phyloP scores from a whole-genome alignment of 2,113 vertebrate species.

The Calyptomena viridis region DNA sequence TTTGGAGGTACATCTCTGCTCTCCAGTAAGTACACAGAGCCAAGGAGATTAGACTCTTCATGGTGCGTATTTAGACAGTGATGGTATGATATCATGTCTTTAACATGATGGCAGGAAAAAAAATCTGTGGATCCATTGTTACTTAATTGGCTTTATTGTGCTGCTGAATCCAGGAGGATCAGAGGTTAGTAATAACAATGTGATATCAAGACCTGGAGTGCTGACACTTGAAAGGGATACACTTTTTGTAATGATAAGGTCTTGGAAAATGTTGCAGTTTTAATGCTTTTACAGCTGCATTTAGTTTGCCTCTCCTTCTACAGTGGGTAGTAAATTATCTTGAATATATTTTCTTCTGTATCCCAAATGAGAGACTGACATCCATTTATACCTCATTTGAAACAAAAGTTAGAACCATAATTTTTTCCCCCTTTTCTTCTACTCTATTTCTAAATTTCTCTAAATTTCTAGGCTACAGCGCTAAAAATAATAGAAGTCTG shows the following conservation, averaged over 20 bases:
- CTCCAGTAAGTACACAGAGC: neutral
- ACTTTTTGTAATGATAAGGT: neutral
- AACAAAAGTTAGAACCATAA: neutral
- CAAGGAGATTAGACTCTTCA: neutral
- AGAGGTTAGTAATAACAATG: neutral
- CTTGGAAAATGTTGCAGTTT: constrained; percentile 11
- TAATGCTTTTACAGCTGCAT: constrained; percentile 2
- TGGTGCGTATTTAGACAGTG: neutral
- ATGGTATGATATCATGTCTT: neutral
- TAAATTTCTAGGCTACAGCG: neutral
- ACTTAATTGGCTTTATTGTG: neutral
- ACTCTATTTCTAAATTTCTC: neutral
- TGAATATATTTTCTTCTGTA: neutral
- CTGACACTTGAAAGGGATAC: neutral
- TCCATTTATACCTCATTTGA: neutral
- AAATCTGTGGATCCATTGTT: neutral
- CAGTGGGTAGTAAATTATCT: neutral
- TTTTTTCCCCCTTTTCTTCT: neutral
- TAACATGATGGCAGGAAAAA: neutral
- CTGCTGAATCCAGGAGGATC: neutral
- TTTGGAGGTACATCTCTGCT: neutral
- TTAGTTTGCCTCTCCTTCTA: constrained; percentile 7
- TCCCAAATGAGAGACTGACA: neutral
- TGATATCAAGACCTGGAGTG: neutral
- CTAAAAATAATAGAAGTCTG: constrained; percentile 22